These are phyloP conservation scores for Eunapius fragilis DNA, from an alignment of 37 sponge, comb jelly and placozoan genomes.

Conservation along the genomic window DNA sequence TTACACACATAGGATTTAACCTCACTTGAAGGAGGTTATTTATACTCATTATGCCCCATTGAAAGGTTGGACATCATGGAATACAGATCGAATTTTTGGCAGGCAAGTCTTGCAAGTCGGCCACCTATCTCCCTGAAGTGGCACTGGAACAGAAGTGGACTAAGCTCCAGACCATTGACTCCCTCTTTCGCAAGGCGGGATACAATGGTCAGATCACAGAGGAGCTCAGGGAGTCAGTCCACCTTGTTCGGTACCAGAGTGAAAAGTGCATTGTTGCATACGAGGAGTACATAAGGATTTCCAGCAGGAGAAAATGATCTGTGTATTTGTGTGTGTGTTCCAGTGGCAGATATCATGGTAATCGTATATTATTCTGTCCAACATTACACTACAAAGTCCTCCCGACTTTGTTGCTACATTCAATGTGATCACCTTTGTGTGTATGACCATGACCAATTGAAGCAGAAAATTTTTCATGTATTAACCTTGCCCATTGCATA, in stretches of 20 bases:
- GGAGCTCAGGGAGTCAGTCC: constrained; percentile 54
- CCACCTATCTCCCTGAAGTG: constrained; percentile 99
- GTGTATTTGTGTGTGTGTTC: background rate
- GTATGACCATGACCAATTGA: background rate
- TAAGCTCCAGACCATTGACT: constrained; percentile 85
- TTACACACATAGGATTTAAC: no score
- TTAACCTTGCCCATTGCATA: background rate
- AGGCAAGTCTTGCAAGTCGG: constrained; percentile 51
- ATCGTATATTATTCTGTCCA: no score
- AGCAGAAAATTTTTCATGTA: background rate
- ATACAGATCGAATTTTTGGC: constrained; percentile 91
- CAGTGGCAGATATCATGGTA: background rate
- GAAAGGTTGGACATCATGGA: constrained; percentile 92
- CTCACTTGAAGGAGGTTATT: background rate
- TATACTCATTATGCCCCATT: background rate
- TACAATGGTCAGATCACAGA: constrained; percentile 78
- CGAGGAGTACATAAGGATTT: constrained; percentile 65
- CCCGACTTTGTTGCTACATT: no score
- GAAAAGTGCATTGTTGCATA: constrained; percentile 84
- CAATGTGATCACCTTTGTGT: no score
- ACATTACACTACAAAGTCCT: no score
- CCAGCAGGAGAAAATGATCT: background rate
- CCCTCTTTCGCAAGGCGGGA: constrained; percentile 91
- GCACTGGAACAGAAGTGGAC: constrained; percentile 95
- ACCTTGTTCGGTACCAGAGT: constrained; percentile 83